Base-by-base conservation (phyloP, 30 jellyfish, hydroid and myxozoan species). In the Catostylus mosaicus region DNA sequence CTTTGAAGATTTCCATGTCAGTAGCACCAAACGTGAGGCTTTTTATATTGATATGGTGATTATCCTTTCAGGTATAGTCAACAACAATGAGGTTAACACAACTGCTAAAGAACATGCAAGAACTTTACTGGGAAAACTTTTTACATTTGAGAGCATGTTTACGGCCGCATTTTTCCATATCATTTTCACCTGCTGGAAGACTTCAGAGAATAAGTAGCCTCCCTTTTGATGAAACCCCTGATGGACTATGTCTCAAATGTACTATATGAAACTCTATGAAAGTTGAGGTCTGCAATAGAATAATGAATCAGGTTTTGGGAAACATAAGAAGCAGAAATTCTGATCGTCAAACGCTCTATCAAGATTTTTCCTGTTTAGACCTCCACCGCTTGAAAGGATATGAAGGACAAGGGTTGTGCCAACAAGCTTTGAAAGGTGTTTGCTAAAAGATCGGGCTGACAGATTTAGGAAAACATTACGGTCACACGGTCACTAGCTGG, bases 311-410 rank as follows among this genome's bases (percentile, higher is more conserved):
- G 32, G 78, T 65, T n/a, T 65, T 65, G 78, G 54, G 34, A 8
- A 65, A 20, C 63, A 12, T 65, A 65, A 65, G 51, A 65, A 65
- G 63, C 51, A 65, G 78, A 9, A 6, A 6, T 65, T 65, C 78
- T 31, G 6, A 65, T 27, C 78, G 24, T 35, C 10, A 31, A 65
- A 61, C 8, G 78, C 64, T 65, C 54, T 65, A 65, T 30, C 78
- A 65, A 12, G 78, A 65, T 65, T 65, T 65, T 9, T 27, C 78
- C 7, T 65, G 51, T 30, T 65, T 65, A 65, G 78, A 27, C 54
- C 78, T 61, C 24, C 78, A 30, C 78, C 54, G 63, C 78, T 65
- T 27, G 8, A 23, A 65, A 65, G 54, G 24, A 65, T 65, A 6
- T 65, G 30, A 65, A 65, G 24, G 12, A 27, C 54, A 65, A 65